These are phyloP conservation scores for Acronicta alni DNA, from an alignment of 2,888 invertebrate genomes.

Conservation along the genomic window DNA sequence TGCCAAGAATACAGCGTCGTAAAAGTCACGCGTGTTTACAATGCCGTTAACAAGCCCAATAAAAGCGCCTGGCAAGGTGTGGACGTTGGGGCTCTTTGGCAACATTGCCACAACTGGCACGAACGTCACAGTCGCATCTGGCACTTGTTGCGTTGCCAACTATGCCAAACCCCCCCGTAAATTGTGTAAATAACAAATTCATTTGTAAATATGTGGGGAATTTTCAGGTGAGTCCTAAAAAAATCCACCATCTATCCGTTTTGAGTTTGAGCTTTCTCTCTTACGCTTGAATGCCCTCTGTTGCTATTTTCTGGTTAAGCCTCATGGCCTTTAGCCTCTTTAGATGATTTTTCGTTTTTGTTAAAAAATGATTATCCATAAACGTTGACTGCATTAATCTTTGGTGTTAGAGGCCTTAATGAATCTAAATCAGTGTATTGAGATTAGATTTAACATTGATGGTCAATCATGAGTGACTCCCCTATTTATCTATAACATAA, in stretches of 20 bases:
- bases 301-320: constrained; percentile 20
- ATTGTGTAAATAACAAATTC: constrained; percentile 51
- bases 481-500: no score
- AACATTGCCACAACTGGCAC: constrained; percentile 59
- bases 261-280: constrained; percentile 12
- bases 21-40: constrained; percentile 73
- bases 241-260: no score
- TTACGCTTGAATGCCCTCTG: constrained; percentile 34
- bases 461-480: no score
- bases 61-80: constrained; percentile 65
- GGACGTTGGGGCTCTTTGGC: constrained; percentile 43
- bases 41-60: constrained; percentile 71
- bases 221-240: constrained; percentile 10
- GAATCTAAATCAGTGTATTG: no score
- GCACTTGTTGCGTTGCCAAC: constrained; percentile 69
- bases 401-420: background rate
- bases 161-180: constrained; percentile 57
- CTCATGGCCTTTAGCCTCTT: constrained; percentile 13
- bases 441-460: no score
- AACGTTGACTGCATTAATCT: constrained; percentile 27
- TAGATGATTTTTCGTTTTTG: constrained; percentile 25
- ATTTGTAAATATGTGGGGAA: constrained; percentile 20
- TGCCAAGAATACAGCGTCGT: constrained; percentile 70
- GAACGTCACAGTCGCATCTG: constrained; percentile 56
- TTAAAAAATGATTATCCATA: no score